Percentiles rank a stretch among this genome's conserved stretches.
These are phyloP conservation scores for Harpalus rubripes DNA, from an alignment of 2,888 invertebrate genomes.

Conservation along the genomic window DNA sequence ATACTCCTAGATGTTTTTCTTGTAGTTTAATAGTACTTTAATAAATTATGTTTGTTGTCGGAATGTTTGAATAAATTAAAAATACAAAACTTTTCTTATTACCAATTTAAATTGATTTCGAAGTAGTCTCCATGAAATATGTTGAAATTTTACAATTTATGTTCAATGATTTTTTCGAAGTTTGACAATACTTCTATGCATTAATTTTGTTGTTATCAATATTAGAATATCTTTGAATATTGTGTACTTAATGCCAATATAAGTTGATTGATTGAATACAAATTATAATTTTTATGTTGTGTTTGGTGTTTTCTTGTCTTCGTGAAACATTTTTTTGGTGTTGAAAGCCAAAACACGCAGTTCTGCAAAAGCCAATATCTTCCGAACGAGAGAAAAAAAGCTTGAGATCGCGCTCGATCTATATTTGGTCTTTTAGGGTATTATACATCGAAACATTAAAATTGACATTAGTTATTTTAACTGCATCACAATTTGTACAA, in stretches of 20 bases:
- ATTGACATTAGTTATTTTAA: slow-evolving; percentile 2
- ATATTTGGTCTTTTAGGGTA: background rate
- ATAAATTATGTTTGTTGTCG: no score
- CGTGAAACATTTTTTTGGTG: background rate
- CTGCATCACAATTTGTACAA: slow-evolving; percentile 17
- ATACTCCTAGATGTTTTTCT: no score
- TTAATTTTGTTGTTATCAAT: background rate
- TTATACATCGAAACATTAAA: background rate
- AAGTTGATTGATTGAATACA: no score
- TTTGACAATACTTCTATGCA: background rate
- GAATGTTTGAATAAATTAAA: no score
- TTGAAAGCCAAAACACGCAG: background rate
- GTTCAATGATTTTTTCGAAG: no score
- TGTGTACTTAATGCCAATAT: no score
- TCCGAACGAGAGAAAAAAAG: background rate
- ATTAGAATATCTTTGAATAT: background rate
- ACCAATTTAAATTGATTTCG: no score
- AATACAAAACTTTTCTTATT: no score
- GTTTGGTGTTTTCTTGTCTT: background rate
- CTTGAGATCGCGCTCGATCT: background rate
- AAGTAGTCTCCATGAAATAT: no score
- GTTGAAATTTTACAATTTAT: no score
- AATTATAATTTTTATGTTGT: background rate
- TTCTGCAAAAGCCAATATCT: background rate
- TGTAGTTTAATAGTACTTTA: no score